Base-by-base conservation (phyloP, 2,888 invertebrate species). In the Philereme transversata region DNA sequence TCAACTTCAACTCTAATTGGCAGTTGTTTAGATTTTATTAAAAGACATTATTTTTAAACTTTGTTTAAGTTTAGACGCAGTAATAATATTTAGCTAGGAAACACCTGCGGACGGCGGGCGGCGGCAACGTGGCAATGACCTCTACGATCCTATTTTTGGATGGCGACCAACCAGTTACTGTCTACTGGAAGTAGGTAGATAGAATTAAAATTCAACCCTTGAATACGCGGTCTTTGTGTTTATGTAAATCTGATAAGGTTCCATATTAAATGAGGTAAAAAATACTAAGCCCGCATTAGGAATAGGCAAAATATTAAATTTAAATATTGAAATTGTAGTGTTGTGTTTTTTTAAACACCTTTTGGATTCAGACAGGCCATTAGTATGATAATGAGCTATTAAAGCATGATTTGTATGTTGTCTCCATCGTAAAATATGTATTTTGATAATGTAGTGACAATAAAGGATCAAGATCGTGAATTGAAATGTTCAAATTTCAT, bases 121-220 rank as follows among this genome's bases (percentile, higher is more conserved):
- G 60, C 63, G 61, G 55, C 62, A 47, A 43, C 65, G 73, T 74
- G 75, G 75, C 76, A 78, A 72, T 75, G 76, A 78, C 75, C 78
- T 64, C 74, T 65, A 35, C 71, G 68, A 58, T 62, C 65, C 72
- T 73, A 73, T 75, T 72, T 74, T 73, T 62, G 71, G 71, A 68
- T 53, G 65, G 68, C 67, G 61, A 66, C 65, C 68, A 64, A 68
- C 68, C 65, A 62, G 59, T 60, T 46, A 63, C 57, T 62, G 67
- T 67, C 60, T 62, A 52, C 58, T 59, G 59, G 45, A 58, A 56
- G 55, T 50, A 65, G 61, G 64, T 64, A 69, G 57, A 52, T 65
- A 64, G 44, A 66, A 70, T 67, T 67, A 71, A 70, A 65, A 71
- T 72, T 71, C 67, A 71, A 69, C 70, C 69, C 70, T 67, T 69